These are phyloP conservation scores for Coelinius sp. DNA, from an alignment of 2,888 invertebrate species.

Conservation along the genomic window DNA sequence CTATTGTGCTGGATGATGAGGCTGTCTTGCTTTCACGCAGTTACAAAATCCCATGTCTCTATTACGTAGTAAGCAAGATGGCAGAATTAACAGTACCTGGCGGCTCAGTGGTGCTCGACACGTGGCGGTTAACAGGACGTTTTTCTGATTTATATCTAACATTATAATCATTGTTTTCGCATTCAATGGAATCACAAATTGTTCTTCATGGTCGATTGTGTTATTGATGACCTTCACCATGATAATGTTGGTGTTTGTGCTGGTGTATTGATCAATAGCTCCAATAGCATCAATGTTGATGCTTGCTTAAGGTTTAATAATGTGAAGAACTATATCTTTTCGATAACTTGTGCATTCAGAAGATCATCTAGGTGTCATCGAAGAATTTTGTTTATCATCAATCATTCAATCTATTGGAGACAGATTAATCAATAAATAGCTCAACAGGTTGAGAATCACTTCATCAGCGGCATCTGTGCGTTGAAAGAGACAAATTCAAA, in stretches of 20 bases:
- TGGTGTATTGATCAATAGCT: not conserved
- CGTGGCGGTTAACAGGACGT: not conserved
- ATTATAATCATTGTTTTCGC: not conserved
- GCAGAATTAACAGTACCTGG: not conserved
- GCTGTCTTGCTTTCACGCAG: not conserved
- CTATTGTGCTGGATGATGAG: not conserved
- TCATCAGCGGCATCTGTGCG: not conserved
- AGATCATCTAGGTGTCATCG: not conserved
- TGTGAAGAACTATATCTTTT: too few species aligned
- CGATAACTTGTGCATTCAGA: not conserved
- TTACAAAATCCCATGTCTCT: not conserved
- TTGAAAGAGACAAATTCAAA: not conserved
- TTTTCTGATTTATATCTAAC: not conserved
- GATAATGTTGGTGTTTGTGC: not conserved
- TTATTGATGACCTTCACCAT: not conserved
- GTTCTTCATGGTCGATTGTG: not conserved
- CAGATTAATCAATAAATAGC: not conserved
- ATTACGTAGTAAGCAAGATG: conserved; percentile 16
- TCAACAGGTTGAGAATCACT: conserved; percentile 21
- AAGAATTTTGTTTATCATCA: not conserved
- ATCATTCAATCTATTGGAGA: not conserved
- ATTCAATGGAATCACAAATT: not conserved
- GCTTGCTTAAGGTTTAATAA: not conserved
- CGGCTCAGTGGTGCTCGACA: conserved; percentile 15
- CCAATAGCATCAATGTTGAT: not conserved